phyloP scores from a whole-genome alignment of 1,140 invertebrate species.

The Pygmarrhopalites habei region DNA sequence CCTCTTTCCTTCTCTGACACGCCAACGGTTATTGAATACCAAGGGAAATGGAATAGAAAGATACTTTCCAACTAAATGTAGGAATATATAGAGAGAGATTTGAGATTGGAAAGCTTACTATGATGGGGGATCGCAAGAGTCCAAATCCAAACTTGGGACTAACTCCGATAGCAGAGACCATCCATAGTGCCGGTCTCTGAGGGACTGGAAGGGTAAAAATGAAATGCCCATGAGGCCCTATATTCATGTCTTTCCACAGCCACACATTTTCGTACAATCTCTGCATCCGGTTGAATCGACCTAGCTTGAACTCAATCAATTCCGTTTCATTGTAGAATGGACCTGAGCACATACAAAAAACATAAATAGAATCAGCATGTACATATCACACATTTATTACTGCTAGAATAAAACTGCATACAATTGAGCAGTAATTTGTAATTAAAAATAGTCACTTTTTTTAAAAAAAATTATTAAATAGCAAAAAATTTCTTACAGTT shows the following conservation, averaged over 20 bases:
- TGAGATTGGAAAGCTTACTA: too few species aligned
- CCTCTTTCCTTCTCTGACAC: too few species aligned
- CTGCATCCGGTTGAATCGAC: slow-evolving; percentile 75
- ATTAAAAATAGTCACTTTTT: too few species aligned
- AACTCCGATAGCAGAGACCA: slow-evolving; percentile 84
- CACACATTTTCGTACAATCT: slow-evolving; percentile 88
- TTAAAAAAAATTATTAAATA: not conserved
- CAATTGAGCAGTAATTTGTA: too few species aligned
- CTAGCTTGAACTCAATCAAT: slow-evolving; percentile 64
- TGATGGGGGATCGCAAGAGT: slow-evolving; percentile 67
- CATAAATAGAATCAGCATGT: too few species aligned
- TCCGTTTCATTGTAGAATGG: slow-evolving; percentile 43
- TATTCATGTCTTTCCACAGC: slow-evolving; percentile 90
- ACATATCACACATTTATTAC: not conserved
- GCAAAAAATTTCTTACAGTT: slow-evolving; percentile 54
- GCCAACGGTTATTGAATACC: too few species aligned
- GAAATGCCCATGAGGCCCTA: slow-evolving; percentile 78
- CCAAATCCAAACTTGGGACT: slow-evolving; percentile 78
- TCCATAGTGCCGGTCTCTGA: slow-evolving; percentile 74
- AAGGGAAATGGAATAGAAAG: too few species aligned
- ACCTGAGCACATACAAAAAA: slow-evolving; percentile 16
- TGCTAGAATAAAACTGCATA: not conserved
- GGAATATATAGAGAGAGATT: too few species aligned
- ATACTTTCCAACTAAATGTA: too few species aligned
- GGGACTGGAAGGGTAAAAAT: slow-evolving; percentile 85